These are phyloP conservation scores for Prunella himalayana DNA, from an alignment of 2,113 vertebrate species.

Conservation along the genomic window DNA sequence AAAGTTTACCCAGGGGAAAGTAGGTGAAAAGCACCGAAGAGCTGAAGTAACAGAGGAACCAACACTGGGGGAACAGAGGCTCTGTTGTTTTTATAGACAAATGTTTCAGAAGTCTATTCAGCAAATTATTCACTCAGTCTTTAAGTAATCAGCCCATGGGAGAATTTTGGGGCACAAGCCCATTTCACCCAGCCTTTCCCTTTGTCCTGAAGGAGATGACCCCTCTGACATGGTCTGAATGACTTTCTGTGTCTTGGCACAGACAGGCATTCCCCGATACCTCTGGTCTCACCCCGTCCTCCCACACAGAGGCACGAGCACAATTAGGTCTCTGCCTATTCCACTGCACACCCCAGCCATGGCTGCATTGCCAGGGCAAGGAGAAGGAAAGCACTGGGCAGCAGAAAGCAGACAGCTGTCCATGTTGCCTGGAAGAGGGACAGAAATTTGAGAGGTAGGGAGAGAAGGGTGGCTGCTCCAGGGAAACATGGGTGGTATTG, in stretches of 20 bases:
- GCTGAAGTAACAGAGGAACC: constrained; percentile 29
- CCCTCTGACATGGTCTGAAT: neutral
- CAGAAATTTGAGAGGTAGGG: neutral
- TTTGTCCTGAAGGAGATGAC: neutral
- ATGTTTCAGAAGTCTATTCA: constrained; percentile 29
- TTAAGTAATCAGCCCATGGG: neutral
- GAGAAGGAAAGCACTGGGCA: neutral
- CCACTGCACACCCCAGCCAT: neutral
- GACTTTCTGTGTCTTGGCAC: neutral
- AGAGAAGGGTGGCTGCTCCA: neutral
- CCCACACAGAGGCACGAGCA: neutral
- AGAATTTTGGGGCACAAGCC: neutral
- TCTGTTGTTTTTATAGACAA: constrained; percentile 40
- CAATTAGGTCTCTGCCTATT: neutral
- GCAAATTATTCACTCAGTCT: neutral
- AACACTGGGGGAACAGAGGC: constrained; percentile 43
- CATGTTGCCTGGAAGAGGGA: neutral
- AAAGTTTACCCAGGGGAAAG: constrained; percentile 47
- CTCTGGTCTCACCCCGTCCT: neutral
- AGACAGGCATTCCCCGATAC: neutral
- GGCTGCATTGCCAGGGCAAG: neutral
- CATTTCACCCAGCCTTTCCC: neutral
- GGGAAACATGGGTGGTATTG: neutral
- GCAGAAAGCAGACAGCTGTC: neutral
- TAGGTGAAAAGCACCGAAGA: constrained; percentile 21